These are phyloP conservation scores for Paedocypris sp. DNA, from an alignment of 2,113 vertebrate genomes.

Conservation along the genomic window DNA sequence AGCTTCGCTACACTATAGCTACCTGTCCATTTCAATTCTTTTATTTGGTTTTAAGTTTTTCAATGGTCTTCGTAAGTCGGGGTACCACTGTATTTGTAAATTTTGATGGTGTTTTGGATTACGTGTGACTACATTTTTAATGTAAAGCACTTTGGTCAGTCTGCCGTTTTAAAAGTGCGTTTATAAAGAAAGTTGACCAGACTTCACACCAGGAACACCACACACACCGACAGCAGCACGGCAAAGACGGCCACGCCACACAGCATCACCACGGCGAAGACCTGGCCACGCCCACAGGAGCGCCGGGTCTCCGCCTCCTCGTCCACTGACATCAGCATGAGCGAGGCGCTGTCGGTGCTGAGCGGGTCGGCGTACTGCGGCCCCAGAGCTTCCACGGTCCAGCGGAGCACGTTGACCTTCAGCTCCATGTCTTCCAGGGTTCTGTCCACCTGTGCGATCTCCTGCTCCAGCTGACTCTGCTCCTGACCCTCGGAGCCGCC, in stretches of 20 bases:
- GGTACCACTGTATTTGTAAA: no score
- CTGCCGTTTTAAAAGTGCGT: no score
- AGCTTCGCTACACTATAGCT: no score
- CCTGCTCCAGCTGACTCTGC: constrained; percentile 46
- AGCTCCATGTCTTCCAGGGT: constrained; percentile 60
- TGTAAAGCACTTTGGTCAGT: no score
- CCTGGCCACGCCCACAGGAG: constrained; percentile 31
- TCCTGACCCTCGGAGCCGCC: constrained; percentile 47
- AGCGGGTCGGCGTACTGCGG: constrained; percentile 48
- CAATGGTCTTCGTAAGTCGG: no score
- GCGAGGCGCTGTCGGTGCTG: constrained; percentile 50
- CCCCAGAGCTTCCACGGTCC: constrained; percentile 49
- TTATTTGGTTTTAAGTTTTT: no score
- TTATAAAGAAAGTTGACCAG: neutral
- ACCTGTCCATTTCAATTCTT: no score
- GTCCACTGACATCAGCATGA: constrained; percentile 47
- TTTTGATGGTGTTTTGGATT: no score
- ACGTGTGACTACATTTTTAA: no score
- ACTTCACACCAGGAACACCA: constrained; percentile 45
- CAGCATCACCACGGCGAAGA: constrained; percentile 37
- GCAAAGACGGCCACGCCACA: constrained; percentile 36
- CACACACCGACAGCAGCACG: constrained; percentile 41
- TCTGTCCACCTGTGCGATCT: constrained; percentile 45
- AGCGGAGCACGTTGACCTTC: constrained; percentile 58
- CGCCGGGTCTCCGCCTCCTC: constrained; percentile 46